A percentile compares a stretch with the other conserved stretches of the same genome.
These are phyloP conservation scores for Acleris emargana DNA, from an alignment of 2,888 invertebrate species.

Conservation along the genomic window DNA sequence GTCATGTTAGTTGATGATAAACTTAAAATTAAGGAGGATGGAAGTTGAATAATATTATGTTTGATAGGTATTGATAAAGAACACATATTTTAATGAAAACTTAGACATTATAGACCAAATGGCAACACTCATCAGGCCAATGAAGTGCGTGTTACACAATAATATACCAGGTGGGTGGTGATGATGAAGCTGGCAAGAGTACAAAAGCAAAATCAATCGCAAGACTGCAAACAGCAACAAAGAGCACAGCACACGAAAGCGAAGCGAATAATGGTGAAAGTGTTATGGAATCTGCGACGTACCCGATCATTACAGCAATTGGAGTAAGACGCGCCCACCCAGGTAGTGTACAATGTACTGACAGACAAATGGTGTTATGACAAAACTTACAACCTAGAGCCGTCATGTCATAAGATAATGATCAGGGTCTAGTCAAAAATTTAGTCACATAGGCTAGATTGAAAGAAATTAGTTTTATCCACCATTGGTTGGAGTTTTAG, in stretches of 20 bases:
- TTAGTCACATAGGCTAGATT: not conserved
- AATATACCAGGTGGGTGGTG: slow-evolving; percentile 6
- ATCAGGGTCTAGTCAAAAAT: not conserved
- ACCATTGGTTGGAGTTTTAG: too few relatives aligned
- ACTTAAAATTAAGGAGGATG: not conserved
- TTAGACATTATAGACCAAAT: not conserved
- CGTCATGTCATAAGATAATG: not conserved
- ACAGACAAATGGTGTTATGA: not conserved
- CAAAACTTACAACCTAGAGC: not conserved
- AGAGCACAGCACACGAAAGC: slow-evolving; percentile 63
- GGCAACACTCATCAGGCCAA: not conserved
- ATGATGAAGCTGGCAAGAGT: slow-evolving; percentile 13
- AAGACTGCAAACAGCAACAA: slow-evolving; percentile 38
- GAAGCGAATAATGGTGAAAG: slow-evolving; percentile 67
- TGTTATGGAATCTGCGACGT: slow-evolving; percentile 71
- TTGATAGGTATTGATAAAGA: too few relatives aligned
- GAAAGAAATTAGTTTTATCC: not conserved
- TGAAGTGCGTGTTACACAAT: slow-evolving; percentile 9
- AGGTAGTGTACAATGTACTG: slow-evolving; percentile 19
- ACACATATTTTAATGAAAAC: not conserved
- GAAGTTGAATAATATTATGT: not conserved
- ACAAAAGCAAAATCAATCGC: slow-evolving; percentile 42
- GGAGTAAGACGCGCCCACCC: slow-evolving; percentile 60
- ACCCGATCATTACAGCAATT: slow-evolving; percentile 65
- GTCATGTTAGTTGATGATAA: slow-evolving; percentile 27